Percentiles rank a stretch among this genome's conserved stretches.
Conservation (phyloP, 2,113 vertebrate genomes). For the Pimephales promelas region DNA sequence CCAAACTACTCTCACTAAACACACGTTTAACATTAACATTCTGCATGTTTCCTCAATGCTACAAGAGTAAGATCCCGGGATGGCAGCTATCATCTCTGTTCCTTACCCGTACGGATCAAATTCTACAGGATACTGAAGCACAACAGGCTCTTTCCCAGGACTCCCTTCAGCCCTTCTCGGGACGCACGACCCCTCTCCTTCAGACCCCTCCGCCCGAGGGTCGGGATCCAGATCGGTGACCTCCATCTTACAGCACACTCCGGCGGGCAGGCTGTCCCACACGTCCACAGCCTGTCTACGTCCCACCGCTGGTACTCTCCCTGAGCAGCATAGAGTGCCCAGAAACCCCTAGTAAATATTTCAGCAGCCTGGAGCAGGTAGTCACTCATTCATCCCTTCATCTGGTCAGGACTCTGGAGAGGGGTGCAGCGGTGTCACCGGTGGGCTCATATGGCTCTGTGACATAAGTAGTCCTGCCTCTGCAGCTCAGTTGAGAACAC, state of each 20-base stretch:
- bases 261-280: conserved; percentile 58
- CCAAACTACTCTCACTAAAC: neutral
- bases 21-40: neutral
- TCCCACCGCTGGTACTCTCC: conserved; percentile 65
- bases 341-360: conserved; percentile 65
- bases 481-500: conserved; percentile 46
- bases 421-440: conserved; percentile 46
- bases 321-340: conserved; percentile 68
- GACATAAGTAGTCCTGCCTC: conserved; percentile 63
- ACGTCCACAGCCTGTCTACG: conserved; percentile 46
- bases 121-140: conserved; percentile 67
- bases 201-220: conserved; percentile 56
- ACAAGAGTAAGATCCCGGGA: neutral
- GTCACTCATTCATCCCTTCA: conserved; percentile 65
- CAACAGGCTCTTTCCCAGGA: conserved; percentile 61
- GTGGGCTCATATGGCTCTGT: conserved; percentile 63
- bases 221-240: conserved; percentile 66
- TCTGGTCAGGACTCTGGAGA: conserved; percentile 47
- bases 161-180: conserved; percentile 58
- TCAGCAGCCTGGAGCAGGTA: conserved; percentile 72
- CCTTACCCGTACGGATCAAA: conserved; percentile 74
- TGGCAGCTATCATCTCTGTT: conserved; percentile 37
- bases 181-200: conserved; percentile 46
- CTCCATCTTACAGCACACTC: conserved; percentile 64
- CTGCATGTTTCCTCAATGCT: neutral